These are phyloP conservation scores for Phalloptychus januarius DNA, from an alignment of 2,797 vertebrate species.

Conservation along the genomic window DNA sequence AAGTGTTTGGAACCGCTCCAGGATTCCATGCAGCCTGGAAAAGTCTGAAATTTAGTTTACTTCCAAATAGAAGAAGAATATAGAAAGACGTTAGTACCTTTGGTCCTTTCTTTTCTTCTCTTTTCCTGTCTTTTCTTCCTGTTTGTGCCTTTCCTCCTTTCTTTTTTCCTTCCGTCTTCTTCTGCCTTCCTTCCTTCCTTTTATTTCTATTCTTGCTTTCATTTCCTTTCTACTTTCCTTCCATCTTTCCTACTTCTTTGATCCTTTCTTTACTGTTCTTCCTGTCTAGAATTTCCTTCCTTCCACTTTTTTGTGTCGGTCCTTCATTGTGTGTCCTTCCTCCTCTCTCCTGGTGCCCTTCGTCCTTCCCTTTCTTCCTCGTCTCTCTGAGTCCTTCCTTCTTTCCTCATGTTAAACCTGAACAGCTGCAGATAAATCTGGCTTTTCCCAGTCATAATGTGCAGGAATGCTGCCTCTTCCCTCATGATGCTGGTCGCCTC, in stretches of 20 bases:
- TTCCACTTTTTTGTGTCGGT: not conserved
- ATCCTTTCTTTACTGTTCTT: too few species aligned
- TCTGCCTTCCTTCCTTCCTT: not conserved
- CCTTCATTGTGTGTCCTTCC: too few species aligned
- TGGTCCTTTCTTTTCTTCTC: not conserved
- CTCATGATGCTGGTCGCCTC: conserved; percentile 40
- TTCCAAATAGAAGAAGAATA: not conserved
- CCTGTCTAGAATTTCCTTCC: too few species aligned
- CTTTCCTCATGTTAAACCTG: not conserved
- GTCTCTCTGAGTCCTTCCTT: not conserved
- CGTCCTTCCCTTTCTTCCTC: not conserved
- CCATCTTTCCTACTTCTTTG: too few species aligned
- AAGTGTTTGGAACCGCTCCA: not conserved
- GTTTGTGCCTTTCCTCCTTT: not conserved
- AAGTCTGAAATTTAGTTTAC: not conserved
- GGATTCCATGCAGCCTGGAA: not conserved
- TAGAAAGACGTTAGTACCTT: not conserved
- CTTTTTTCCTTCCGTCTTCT: not conserved
- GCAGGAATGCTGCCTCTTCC: conserved; percentile 7
- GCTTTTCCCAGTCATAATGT: not conserved
- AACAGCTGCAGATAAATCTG: not conserved
- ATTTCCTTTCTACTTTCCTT: too few species aligned
- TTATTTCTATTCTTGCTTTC: too few species aligned
- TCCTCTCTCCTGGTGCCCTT: not conserved
- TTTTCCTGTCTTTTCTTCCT: not conserved